Percentiles rank a stretch among this genome's conserved stretches.
Evolutionary conservation across 92 coral and sea anemone genomes (phyloP).

Genomic region (Porites cylindrica): DNA sequence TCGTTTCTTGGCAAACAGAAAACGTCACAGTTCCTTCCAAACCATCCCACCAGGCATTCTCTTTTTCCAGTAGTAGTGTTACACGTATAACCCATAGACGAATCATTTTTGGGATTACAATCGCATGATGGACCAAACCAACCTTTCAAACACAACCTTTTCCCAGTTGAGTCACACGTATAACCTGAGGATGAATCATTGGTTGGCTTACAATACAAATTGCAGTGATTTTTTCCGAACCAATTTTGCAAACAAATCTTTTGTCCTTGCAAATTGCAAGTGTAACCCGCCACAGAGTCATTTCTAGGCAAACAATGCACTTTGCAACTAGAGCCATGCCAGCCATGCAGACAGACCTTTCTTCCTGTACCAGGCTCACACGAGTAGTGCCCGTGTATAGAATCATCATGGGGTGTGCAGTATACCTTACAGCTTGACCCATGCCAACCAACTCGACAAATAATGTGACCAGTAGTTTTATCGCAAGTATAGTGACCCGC

Average conservation of each 20-base stretch:
- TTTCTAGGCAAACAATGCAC: conserved; percentile 64
- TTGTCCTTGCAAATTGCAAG: conserved; percentile 73
- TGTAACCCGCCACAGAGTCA: conserved; percentile 65
- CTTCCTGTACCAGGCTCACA: conserved; percentile 76
- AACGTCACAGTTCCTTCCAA: conserved; percentile 52
- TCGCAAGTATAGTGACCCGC: conserved; percentile 89
- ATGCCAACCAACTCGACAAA: conserved; percentile 71
- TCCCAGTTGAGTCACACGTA: conserved; percentile 56
- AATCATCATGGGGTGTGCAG: conserved; percentile 85
- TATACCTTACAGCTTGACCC: conserved; percentile 74
- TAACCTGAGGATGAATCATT: conserved; percentile 68
- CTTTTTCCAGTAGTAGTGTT: conserved; percentile 74
- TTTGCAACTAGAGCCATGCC: conserved; percentile 80
- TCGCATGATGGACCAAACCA: conserved; percentile 90
- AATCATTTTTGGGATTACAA: conserved; percentile 76
- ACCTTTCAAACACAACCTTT: conserved; percentile 67
- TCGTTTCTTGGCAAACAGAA: conserved; percentile 65
- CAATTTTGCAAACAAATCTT: conserved; percentile 77
- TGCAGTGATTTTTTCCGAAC: conserved; percentile 69
- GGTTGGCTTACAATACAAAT: conserved; percentile 53
- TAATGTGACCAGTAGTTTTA: conserved; percentile 53
- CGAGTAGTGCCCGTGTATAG: conserved; percentile 73
- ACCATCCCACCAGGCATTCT: conserved; percentile 79
- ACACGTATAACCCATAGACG: conserved; percentile 69
- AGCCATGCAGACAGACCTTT: conserved; percentile 65